Base-by-base conservation (phyloP, 2,888 invertebrate genomes). In the Spicauda simplicius region DNA sequence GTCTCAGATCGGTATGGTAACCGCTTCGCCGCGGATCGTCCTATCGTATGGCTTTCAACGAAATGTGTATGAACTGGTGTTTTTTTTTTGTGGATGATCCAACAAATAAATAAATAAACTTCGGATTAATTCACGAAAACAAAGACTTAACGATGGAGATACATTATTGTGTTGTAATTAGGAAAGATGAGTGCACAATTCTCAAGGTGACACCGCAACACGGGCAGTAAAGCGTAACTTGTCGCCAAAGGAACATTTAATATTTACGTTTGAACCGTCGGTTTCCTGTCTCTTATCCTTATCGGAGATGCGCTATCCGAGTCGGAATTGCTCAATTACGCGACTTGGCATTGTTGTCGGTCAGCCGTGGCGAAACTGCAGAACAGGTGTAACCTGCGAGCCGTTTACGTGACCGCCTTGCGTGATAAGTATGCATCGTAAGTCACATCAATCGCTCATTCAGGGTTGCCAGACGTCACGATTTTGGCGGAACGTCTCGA, bases 261-360 rank as follows among this genome's bases (percentile, higher is more conserved):
- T 63, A 71, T 70, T 68, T 68, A 72, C 65, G 73, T 74, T 72
- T 75, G 75, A 72, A 73, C 71, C 77, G 77, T 80, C 78, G 75
- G 81, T 81, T 87, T 89, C 88, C 89, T 81, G 85, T 75, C 75
- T 78, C 79, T 81, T 84, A 85, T 85, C 86, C 84, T 86, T 87
- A 85, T 85, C 84, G 81, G 81, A 85, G 86, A 89, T 87, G 86
- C 84, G 86, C 82, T 80, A 77, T 80, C 79, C 79, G 84, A 79
- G 79, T 86, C 74, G 74, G 77, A 87, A 89, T 90, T 85, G 82
- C 87, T 84, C 86, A 87, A 90, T 91, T 89, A 90, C 79, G 74
- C 77, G 76, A 80, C 73, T 73, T 76, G 79, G 83, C 84, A 90
- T 91, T 92, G 91, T 90, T 87, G 80, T 86, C 86, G 78, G 84